Evolutionary conservation across 2,888 invertebrate species (phyloP), one percentile per base, ranked within the genome.

Genomic region (Orchesella flavescens): DNA sequence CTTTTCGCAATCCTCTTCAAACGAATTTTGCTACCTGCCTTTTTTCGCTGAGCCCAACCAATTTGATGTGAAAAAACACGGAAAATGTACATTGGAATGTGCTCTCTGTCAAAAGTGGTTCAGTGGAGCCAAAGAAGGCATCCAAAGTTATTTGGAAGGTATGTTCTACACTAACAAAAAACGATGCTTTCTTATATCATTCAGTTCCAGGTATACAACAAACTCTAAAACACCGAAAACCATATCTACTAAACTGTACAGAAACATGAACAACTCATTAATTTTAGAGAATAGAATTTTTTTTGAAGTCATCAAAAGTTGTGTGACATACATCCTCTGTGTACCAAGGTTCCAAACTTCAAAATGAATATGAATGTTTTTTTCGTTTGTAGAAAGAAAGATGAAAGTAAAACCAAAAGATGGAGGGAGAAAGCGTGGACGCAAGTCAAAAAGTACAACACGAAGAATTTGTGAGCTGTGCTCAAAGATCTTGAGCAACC

Each of bases 401-500:
- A 19, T 53, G 4, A 72, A 55, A 66, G 34, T 23, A 43, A 57
- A n/a, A 69, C 23, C 46, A 34, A 66, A 24, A 21, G 23, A 55
- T 12, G 61, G 61, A 1, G 34, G 4, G 21, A 78, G 74, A 23
- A 66, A 57, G 57, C 75, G 76, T 61, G 71, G 61, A 19, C 19
- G 43, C 61, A 72, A 78, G n/a, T 24, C 19, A 15, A 63, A 72
- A 65, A 72, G 55, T 24, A 79, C 59, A 57, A 7, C 66, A 2
- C 61, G 57, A 23, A 44, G 75, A 43, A 69, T 71, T 24, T 82
- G 82, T 13, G 71, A 82, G 19, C 21, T 82, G 46, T 82, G 82
- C 49, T 82, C 75, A 12, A 82, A 82, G 68, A 71, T 76, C 13
- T 59, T 82, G 12, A 75, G 75, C 44, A 82, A 82, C 19, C 34